Percentiles rank a stretch among this genome's conserved stretches.
phyloP scores from a whole-genome alignment of 2,888 invertebrate genomes.

The Eristalis pertinax region DNA sequence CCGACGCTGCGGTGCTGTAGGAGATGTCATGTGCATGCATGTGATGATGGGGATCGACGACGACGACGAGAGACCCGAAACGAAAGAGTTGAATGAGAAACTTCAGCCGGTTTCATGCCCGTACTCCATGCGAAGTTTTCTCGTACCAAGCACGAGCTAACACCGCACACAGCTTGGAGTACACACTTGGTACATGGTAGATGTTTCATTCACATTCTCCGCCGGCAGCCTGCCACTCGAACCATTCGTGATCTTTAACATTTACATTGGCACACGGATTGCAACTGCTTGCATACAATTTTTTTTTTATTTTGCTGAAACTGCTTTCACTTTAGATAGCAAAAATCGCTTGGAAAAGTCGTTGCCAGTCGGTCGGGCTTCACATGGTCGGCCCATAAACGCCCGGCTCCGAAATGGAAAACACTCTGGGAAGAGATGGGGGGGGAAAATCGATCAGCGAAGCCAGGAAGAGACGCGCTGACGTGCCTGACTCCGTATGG shows the following conservation, averaged over 20 bases:
- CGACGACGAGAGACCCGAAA: constrained; percentile 29
- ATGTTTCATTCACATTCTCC: constrained; percentile 47
- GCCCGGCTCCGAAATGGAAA: background rate
- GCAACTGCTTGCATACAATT: constrained; percentile 33
- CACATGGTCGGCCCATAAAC: background rate
- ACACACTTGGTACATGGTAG: constrained; percentile 21
- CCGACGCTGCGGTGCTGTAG: background rate
- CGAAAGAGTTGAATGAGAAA: constrained; percentile 65
- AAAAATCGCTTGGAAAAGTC: constrained; percentile 31
- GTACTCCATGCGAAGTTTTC: constrained; percentile 22
- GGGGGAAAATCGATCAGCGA: background rate
- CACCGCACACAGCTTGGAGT: constrained; percentile 20
- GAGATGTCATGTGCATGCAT: constrained; percentile 14
- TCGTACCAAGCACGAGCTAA: constrained; percentile 59
- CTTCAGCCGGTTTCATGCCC: constrained; percentile 9
- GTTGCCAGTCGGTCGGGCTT: no score
- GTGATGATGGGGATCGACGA: constrained; percentile 19
- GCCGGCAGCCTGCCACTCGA: constrained; percentile 34
- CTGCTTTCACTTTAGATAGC: constrained; percentile 67
- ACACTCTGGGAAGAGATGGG: background rate
- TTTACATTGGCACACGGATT: constrained; percentile 41
- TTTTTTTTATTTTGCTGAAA: constrained; percentile 16
- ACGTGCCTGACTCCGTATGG: background rate
- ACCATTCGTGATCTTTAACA: constrained; percentile 67
- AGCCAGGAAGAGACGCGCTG: background rate